phyloP scores from a whole-genome alignment of 2,797 vertebrate genomes.

The Tragopan temminckii region DNA sequence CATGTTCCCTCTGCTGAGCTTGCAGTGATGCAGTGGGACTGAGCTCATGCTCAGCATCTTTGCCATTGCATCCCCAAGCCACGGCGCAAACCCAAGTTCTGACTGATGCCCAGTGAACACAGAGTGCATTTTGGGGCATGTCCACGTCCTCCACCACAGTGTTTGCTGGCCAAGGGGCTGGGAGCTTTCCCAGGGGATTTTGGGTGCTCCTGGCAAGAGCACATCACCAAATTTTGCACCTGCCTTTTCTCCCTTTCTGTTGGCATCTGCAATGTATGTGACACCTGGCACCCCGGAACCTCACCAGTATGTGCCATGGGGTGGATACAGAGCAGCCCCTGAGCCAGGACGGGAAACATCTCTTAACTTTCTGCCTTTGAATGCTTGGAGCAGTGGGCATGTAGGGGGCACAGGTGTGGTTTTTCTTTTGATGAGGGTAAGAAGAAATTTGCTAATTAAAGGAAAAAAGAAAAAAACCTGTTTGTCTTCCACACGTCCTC shows the following conservation, averaged over 20 bases:
- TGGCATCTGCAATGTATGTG: rapidly evolving
- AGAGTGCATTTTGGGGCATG: not conserved
- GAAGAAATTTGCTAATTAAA: constrained; percentile 75
- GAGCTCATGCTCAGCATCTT: not conserved
- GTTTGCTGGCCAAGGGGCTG: not conserved
- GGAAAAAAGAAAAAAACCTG: constrained; percentile 11
- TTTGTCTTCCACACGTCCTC: constrained; percentile 56
- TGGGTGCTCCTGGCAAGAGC: constrained; percentile 19
- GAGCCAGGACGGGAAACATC: constrained; percentile 7
- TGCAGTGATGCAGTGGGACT: not conserved
- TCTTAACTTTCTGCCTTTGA: constrained; percentile 63
- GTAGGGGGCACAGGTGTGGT: not conserved
- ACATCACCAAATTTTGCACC: not conserved
- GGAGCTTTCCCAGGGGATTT: not conserved
- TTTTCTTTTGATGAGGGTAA: constrained; percentile 53
- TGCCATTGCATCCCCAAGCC: not conserved
- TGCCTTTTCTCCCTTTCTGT: not conserved
- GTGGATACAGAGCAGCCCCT: constrained; percentile 20
- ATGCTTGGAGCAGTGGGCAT: not conserved
- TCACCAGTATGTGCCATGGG: rapidly evolving
- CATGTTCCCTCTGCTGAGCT: not conserved
- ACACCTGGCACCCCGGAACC: not conserved
- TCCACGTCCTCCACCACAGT: not conserved
- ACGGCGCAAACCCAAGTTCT: not conserved
- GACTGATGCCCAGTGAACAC: not conserved